Conservation (phyloP, 2,888 invertebrate genomes). For the Celastrina argiolus region DNA sequence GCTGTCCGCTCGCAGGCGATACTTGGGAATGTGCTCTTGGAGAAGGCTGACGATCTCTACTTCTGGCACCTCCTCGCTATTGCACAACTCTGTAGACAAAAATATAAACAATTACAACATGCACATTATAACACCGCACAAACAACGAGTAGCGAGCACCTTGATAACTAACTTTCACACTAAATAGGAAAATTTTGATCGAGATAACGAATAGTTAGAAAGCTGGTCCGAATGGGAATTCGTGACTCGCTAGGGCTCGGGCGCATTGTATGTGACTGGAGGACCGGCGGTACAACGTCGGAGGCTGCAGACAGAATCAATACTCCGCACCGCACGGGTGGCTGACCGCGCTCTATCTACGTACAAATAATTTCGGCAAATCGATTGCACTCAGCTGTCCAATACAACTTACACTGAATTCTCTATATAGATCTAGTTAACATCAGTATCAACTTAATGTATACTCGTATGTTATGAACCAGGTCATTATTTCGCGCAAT, state of each 20-base stretch:
- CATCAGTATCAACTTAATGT: not conserved
- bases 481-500: too few relatives aligned
- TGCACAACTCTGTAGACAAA: conserved; percentile 89
- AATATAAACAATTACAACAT: conserved; percentile 34
- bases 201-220: conserved; percentile 48
- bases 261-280: conserved; percentile 42
- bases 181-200: conserved; percentile 40
- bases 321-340: conserved; percentile 50
- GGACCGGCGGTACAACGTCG: not conserved
- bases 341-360: conserved; percentile 47
- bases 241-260: conserved; percentile 54
- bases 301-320: conserved; percentile 68
- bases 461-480: too few relatives aligned
- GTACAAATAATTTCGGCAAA: conserved; percentile 33
- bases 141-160: not conserved
- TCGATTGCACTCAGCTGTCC: conserved; percentile 1
- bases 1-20: conserved; percentile 95
- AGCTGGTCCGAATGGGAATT: conserved; percentile 51
- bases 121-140: not conserved
- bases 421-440: not conserved
- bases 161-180: conserved; percentile 37
- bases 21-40: conserved; percentile 96
- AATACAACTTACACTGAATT: not conserved
- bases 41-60: conserved; percentile 96
- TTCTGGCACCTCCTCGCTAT: conserved; percentile 94